These are phyloP conservation scores for Neolamprologus ventralis DNA, from an alignment of 2,113 vertebrate genomes.

Conservation along the genomic window DNA sequence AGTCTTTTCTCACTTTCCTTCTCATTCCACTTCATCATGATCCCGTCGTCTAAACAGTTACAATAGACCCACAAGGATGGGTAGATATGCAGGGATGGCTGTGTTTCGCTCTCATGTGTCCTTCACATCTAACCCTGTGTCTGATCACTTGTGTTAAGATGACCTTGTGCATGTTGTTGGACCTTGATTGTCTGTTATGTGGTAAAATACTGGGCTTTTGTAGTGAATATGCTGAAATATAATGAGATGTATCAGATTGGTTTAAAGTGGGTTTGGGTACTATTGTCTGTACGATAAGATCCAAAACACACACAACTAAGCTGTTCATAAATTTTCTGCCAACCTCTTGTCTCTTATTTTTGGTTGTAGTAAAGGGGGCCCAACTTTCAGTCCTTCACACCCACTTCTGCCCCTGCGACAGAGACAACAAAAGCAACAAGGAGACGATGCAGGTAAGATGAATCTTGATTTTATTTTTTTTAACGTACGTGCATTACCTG, in stretches of 20 bases:
- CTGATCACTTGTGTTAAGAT: neutral
- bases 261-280: neutral
- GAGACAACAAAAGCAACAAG: conserved; percentile 84
- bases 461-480: neutral
- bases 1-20: conserved; percentile 64
- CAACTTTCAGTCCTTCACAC: conserved; percentile 82
- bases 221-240: neutral
- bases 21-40: conserved; percentile 15
- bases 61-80: neutral
- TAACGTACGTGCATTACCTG: neutral
- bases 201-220: neutral
- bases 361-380: conserved; percentile 71
- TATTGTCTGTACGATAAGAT: neutral
- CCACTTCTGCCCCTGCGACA: conserved; percentile 87
- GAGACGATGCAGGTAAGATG: conserved; percentile 78
- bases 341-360: neutral
- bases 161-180: neutral
- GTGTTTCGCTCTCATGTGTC: neutral
- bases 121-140: neutral
- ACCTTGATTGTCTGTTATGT: neutral
- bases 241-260: neutral
- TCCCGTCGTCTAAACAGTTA: neutral
- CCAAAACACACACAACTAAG: neutral
- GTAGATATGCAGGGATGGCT: neutral
- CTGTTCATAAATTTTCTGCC: neutral